A percentile compares a stretch with the other conserved stretches of the same genome.
Conservation (phyloP, 2,888 invertebrate species). For the Campoletis raptor region DNA sequence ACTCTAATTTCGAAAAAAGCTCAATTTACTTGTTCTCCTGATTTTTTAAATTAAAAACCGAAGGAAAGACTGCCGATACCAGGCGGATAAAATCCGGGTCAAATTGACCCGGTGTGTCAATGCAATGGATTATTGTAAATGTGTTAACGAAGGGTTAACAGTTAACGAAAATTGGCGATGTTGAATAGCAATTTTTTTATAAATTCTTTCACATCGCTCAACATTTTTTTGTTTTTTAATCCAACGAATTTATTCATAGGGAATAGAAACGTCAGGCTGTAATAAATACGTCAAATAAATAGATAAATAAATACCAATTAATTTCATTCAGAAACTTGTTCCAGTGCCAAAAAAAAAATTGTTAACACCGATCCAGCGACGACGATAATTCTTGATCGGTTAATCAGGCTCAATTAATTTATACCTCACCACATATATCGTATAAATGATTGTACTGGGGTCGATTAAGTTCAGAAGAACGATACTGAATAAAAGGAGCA, state of each 20-base stretch:
- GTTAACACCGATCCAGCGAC: neutral
- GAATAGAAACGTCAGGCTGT: neutral
- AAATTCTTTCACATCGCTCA: too few species aligned
- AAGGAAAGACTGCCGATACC: too few species aligned
- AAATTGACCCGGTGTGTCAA: too few species aligned
- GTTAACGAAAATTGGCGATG: too few species aligned
- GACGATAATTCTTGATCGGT: neutral
- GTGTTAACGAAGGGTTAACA: too few species aligned
- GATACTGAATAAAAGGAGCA: neutral
- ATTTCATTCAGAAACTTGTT: neutral
- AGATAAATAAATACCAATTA: neutral
- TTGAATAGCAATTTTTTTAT: too few species aligned
- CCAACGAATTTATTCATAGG: neutral
- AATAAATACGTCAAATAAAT: neutral
- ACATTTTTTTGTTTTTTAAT: neutral
- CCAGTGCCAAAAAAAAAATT: neutral
- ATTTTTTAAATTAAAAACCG: too few species aligned
- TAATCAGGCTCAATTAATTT: neutral
- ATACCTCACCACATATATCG: neutral
- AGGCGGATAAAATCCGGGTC: too few species aligned
- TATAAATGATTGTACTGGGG: neutral
- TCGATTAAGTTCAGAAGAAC: conserved; percentile 14
- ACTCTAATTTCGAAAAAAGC: too few species aligned
- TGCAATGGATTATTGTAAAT: too few species aligned
- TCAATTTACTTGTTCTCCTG: too few species aligned